phyloP scores from a whole-genome alignment of 2,888 invertebrate genomes.

The Lasioglossum zephyrum region DNA sequence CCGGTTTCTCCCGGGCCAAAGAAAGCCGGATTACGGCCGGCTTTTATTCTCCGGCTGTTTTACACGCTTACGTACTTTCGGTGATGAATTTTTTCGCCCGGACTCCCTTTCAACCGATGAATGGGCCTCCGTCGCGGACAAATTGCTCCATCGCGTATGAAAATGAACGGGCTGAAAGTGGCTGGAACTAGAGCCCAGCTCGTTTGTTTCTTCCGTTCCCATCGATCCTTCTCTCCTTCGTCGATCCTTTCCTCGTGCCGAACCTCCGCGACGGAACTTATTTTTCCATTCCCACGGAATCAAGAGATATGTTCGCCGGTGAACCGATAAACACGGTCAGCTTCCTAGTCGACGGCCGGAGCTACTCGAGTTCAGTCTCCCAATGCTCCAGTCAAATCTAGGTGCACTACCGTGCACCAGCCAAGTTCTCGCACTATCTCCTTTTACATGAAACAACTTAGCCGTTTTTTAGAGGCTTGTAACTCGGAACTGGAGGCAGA shows the following conservation, averaged over 20 bases:
- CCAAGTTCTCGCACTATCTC: too few species aligned
- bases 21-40: slow-evolving; percentile 40
- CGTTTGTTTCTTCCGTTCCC: slow-evolving; percentile 11
- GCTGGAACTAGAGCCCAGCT: slow-evolving; percentile 14
- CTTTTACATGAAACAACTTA: too few species aligned
- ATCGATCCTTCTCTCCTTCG: slow-evolving; percentile 15
- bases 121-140: slow-evolving; percentile 26
- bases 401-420: too few species aligned
- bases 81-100: slow-evolving; percentile 45
- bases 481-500: too few species aligned
- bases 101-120: slow-evolving; percentile 25
- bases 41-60: slow-evolving; percentile 40
- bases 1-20: slow-evolving; percentile 24
- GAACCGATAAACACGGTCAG: not conserved
- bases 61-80: slow-evolving; percentile 36
- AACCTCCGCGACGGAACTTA: not conserved
- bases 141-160: slow-evolving; percentile 46
- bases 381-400: not conserved
- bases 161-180: slow-evolving; percentile 44
- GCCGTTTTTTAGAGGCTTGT: too few species aligned
- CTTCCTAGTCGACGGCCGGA: not conserved
- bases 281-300: not conserved
- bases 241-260: not conserved
- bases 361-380: not conserved
- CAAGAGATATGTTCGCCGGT: not conserved